These are phyloP conservation scores for Metridium senile DNA, from an alignment of 92 coral and sea anemone genomes.

Conservation along the genomic window DNA sequence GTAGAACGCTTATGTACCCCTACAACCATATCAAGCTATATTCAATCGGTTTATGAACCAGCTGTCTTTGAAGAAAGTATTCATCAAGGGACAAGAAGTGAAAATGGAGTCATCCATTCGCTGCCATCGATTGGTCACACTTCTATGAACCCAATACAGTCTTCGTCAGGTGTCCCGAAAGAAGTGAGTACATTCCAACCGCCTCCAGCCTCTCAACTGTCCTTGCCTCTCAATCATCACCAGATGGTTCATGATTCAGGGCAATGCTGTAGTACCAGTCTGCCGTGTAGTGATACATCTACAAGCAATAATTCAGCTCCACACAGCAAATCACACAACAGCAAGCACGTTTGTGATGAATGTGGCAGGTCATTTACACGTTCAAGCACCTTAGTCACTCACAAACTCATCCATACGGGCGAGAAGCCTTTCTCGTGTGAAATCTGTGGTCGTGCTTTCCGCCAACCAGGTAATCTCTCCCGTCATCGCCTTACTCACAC, in stretches of 20 bases:
- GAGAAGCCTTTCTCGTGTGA: constrained; percentile 75
- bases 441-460: constrained; percentile 76
- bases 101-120: neutral
- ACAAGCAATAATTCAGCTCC: too few species aligned
- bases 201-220: too few species aligned
- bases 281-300: neutral
- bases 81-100: neutral
- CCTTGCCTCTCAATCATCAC: too few species aligned
- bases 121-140: neutral
- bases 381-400: constrained; percentile 73
- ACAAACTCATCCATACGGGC: constrained; percentile 73
- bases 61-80: neutral
- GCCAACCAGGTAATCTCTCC: constrained; percentile 77
- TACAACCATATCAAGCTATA: neutral
- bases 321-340: too few species aligned
- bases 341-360: constrained; percentile 62
- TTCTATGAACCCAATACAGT: neutral
- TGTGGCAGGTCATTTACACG: constrained; percentile 81
- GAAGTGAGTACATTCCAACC: neutral
- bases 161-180: neutral
- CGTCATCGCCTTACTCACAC: constrained; percentile 83
- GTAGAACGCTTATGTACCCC: too few species aligned
- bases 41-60: neutral
- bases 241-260: neutral
- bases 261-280: neutral